Evolutionary conservation across 2,113 vertebrate species (phyloP), one percentile per base, ranked within the genome.

Genomic region (Eleginops maclovinus): DNA sequence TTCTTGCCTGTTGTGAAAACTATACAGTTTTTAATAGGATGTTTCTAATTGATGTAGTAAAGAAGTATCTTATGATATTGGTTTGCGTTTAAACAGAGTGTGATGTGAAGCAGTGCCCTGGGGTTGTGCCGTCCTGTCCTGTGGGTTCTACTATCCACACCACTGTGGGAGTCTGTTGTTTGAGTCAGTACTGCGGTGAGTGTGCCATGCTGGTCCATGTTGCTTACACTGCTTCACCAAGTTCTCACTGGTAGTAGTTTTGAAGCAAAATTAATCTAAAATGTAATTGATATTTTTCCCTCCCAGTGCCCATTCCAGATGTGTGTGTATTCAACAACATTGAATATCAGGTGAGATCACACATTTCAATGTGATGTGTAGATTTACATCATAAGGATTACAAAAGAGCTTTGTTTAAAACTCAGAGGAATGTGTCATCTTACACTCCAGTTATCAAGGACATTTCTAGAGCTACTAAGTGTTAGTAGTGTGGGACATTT

Each of bases 271-370:
- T 66, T 61, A 22, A 11, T 43, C 50, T 47, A 1, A n/a, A 10
- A 14, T 40, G 21, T 2, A 16, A 50, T 10, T 28, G 7, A 1
- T 49, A 9, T 59, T 31, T 64, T 58, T 12, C 65, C 43, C 77
- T 89, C 72, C 68, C 91, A 96, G 96, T 11, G 56, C 17, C 0
- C 43, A 82, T 77, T 54, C 14, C 3, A 0, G 1, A 6, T 1
- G 70, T 77, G 31, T 96, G 96, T 64, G 73, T 94, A 64, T 73
- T 86, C 63, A 92, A 94, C 4, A 72, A 83, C 54, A 83, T 75
- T 0, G 19, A 65, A 9, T 93, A 94, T 77, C 22, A 0, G 94
- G 95, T 96, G 75, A 95, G 90, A 41, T 24, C 19, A 53, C 53
- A 46, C 44, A 56, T 40, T 6, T 24, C 2, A 53, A 51, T 16